Evolutionary conservation across 2,113 vertebrate species (phyloP).

Genomic region (Ceuthmochares aereus): DNA sequence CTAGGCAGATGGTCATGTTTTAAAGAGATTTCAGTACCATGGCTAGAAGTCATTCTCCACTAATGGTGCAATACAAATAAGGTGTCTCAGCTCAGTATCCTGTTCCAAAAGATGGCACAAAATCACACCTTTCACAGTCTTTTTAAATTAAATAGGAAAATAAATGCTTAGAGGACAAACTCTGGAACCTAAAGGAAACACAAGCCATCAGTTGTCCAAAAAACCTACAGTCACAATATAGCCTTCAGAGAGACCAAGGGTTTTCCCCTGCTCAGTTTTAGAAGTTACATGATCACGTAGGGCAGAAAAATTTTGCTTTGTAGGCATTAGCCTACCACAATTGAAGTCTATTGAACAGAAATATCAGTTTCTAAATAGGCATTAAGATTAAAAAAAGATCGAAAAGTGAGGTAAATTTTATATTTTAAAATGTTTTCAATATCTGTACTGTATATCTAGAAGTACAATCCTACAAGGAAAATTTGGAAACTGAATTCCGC

Average conservation of each 20-base stretch:
- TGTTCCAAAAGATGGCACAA: background rate
- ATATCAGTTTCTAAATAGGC: background rate
- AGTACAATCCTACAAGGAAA: background rate
- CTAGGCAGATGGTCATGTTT: background rate
- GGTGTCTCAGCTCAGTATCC: background rate
- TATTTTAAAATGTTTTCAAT: background rate
- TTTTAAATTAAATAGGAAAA: background rate
- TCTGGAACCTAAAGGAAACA: background rate
- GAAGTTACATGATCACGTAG: background rate
- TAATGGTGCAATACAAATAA: background rate
- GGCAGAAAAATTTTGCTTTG: background rate
- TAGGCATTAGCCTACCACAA: background rate
- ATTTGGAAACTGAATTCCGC: background rate
- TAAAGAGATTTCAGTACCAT: background rate
- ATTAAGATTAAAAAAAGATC: background rate
- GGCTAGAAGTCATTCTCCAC: background rate
- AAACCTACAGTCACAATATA: background rate
- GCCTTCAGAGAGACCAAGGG: background rate
- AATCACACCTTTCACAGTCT: background rate
- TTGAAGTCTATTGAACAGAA: background rate
- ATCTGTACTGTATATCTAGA: background rate
- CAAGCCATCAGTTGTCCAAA: background rate
- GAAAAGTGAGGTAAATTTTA: background rate
- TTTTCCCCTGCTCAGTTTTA: background rate
- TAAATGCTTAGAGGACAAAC: background rate